Base-by-base conservation (phyloP, 2,113 vertebrate species). In the Tupaia tana region DNA sequence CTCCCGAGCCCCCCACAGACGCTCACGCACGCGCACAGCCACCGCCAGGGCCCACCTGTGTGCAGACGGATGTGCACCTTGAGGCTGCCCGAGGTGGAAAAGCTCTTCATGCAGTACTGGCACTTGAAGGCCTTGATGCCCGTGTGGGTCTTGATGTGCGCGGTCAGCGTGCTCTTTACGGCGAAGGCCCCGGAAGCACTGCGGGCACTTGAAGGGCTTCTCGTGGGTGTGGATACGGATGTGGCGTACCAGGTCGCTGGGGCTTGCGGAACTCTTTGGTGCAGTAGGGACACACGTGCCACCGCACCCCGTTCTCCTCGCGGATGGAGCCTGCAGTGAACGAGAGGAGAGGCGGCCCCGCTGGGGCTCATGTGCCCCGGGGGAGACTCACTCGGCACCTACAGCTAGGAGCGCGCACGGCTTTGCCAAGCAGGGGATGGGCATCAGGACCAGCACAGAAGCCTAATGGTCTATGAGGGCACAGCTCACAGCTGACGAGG, bases 171-270 rank as follows among this genome's bases (percentile, higher is more conserved):
- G 75, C 99, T 99, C 98, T 99, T 99, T 75, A 99, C 99, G 0
- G 99, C 99, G 22, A 99, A 99, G 63, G 99, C 99, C 99, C 78
- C 99, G 98, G 98, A 99, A 99, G 98, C 99, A 99, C 98, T 99
- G 99, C 71, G 99, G 99, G 98, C 99, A 99, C 98, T 99, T 99
- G 98, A 99, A 99, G 8, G 99, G 99, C 98, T 99, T 99, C 98
- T 99, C 99, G 0, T 99, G 99, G 9, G 99, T 99, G 97, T 99
- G 99, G 93, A 99, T 99, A 95, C 99, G 99, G 95, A 99, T 99
- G 97, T 99, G 99, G 1, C 99, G 99, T 52, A 99, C 99, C 4
- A 99, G 98, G 96, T 99, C 99, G 1, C 99, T 99, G 29, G 29
- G 99, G 99, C 95, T 99, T 99, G 97, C 99, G 99, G 97, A 99